These are phyloP conservation scores for Microplitis demolitor DNA, from an alignment of 1,140 invertebrate genomes.

Conservation along the genomic window DNA sequence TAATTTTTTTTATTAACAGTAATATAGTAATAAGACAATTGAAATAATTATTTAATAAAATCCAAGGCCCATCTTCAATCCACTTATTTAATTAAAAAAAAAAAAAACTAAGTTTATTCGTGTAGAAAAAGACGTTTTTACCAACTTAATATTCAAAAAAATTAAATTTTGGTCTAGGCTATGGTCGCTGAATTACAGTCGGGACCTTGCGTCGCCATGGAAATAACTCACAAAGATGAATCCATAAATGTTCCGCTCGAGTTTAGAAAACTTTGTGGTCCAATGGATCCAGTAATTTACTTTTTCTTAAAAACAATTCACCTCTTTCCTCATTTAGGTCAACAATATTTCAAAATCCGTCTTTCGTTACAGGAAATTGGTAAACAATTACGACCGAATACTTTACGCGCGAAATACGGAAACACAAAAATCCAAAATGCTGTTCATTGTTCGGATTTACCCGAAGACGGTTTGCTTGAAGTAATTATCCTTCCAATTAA, in stretches of 20 bases:
- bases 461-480: constrained; percentile 84
- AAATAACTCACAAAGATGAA: constrained; percentile 72
- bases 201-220: constrained; percentile 85
- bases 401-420: constrained; percentile 84
- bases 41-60: too few species aligned
- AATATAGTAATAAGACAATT: too few species aligned
- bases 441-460: constrained; percentile 90
- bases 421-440: constrained; percentile 84
- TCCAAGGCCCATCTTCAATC: background rate
- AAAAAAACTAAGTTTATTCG: background rate
- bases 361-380: constrained; percentile 76
- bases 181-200: constrained; percentile 83
- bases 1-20: background rate
- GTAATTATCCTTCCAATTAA: constrained; percentile 45
- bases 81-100: background rate
- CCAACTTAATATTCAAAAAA: too few species aligned
- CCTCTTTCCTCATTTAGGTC: background rate
- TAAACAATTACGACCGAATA: constrained; percentile 78
- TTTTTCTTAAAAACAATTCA: background rate
- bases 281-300: constrained; percentile 79
- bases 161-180: constrained; percentile 61
- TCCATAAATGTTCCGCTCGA: constrained; percentile 68
- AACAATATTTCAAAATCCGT: constrained; percentile 9
- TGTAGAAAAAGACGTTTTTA: too few species aligned
- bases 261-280: constrained; percentile 86